Conservation (phyloP, 2,888 invertebrate species). For the Noctua fimbriata region DNA sequence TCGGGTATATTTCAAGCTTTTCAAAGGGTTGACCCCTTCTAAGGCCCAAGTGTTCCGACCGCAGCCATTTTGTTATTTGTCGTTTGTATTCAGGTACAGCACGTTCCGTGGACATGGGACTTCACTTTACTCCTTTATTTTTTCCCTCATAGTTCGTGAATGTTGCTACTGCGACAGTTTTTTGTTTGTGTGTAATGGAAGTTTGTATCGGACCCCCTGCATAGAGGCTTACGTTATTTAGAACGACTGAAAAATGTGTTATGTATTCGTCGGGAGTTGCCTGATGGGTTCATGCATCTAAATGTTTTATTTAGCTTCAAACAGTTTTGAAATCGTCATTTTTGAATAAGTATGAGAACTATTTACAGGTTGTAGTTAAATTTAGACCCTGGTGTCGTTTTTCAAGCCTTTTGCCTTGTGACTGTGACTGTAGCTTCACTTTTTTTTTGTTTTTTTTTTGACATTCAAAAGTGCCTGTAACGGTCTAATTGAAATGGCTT, state of each 20-base stretch:
- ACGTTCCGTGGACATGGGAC: constrained; percentile 78
- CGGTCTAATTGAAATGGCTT: too few species aligned
- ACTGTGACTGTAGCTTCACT: too few species aligned
- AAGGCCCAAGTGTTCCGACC: constrained; percentile 60
- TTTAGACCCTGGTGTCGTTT: not conserved
- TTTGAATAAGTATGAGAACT: not conserved
- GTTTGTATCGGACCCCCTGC: constrained; percentile 39
- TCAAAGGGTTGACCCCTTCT: constrained; percentile 70
- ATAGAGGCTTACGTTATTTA: constrained; percentile 51
- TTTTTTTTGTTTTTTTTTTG: too few species aligned
- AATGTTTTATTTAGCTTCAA: constrained; percentile 35
- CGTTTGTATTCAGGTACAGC: constrained; percentile 82
- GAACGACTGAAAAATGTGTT: constrained; percentile 51
- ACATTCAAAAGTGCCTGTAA: too few species aligned
- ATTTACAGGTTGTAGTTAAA: constrained; percentile 1
- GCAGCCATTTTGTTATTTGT: constrained; percentile 76
- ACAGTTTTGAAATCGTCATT: not conserved
- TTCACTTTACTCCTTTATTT: constrained; percentile 75
- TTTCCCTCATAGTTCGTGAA: constrained; percentile 64
- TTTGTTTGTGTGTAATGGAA: constrained; percentile 47
- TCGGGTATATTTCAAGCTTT: constrained; percentile 66
- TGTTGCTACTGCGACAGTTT: constrained; percentile 62
- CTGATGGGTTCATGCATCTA: constrained; percentile 39
- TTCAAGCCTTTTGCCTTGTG: not conserved
- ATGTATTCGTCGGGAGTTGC: constrained; percentile 35